Base-by-base conservation (phyloP, 2,113 vertebrate genomes). In the Tragulus kanchil region DNA sequence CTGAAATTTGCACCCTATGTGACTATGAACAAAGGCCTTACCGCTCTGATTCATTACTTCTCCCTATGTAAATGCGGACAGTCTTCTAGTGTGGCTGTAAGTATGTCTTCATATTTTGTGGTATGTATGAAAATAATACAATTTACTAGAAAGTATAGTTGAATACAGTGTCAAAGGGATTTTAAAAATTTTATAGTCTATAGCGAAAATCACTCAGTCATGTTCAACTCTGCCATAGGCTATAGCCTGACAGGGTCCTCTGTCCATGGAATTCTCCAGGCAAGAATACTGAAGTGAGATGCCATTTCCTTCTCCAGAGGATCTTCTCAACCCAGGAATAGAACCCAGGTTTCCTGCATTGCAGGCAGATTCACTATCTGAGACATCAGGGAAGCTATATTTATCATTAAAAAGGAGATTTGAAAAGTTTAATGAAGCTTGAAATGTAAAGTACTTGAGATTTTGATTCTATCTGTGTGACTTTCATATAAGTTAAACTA, bases 401-500 rank as follows among this genome's bases (percentile, higher is more conserved):
- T 93, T 11, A 59, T 81, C 65, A 71, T 81, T 65, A 45, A 61
- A 81, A 73, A 93, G 75, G 19, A 93, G 52, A 69, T 85, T 94
- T 88, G 65, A 78, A 73, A 95, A 91, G 36, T 75, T 64, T 97
- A 83, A 96, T 75, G 21, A 82, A 83, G 62, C 92, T 93, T 89
- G 5, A 96, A 96, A 91, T 75, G 36, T 75, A 88, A 85, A 88
- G 50, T 75, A 82, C 9, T 85, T 94, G 71, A 83, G 11, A 87
- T 89, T 95, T 81, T 50, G 4, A n/a, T 79, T 93, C 31, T 82
- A 52, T 82, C 50, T 84, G 11, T 89, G 42, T 92, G 82, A 77
- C 54, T 25, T 65, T 83, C 59, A 61, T 94, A 67, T 75, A 64
- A 81, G 42, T 95, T 83, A 79, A 97, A 73, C 26, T 78, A 58